Percentiles rank a stretch among this genome's conserved stretches.
Evolutionary conservation across 92 coral and sea anemone species (phyloP).

Genomic region (Isaurus tuberculatus): DNA sequence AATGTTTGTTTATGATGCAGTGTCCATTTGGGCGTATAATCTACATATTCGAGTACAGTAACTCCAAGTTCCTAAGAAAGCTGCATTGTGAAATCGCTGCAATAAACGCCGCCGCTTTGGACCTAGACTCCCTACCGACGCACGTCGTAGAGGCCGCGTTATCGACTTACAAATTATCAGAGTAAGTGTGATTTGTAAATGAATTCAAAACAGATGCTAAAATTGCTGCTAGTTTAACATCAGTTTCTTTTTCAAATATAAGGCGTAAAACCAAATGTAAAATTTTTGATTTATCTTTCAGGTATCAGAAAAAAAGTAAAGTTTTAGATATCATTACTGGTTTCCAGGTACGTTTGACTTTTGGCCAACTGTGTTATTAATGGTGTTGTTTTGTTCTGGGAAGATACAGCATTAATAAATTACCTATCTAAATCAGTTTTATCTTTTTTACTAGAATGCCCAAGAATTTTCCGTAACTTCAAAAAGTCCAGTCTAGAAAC

Average conservation of each 20-base stretch:
- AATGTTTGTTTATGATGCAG: constrained; percentile 45
- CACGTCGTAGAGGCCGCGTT: constrained; percentile 97
- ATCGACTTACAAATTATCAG: constrained; percentile 95
- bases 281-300: constrained; percentile 28
- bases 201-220: neutral
- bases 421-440: neutral
- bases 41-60: constrained; percentile 88
- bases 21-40: constrained; percentile 92
- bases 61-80: constrained; percentile 80
- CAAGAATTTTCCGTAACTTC: too few species aligned
- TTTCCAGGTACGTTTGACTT: constrained; percentile 71
- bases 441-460: too few species aligned
- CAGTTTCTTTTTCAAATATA: too few species aligned
- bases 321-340: constrained; percentile 88
- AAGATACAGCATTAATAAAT: neutral
- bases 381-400: neutral
- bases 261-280: neutral
- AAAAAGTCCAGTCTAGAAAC: too few species aligned
- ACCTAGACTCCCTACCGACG: constrained; percentile 82
- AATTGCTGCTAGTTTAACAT: neutral
- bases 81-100: constrained; percentile 80
- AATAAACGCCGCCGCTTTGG: constrained; percentile 90
- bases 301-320: constrained; percentile 86
- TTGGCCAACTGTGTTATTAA: neutral
- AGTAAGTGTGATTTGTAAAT: constrained; percentile 52